A percentile compares a stretch with the other conserved stretches of the same genome.
These are phyloP conservation scores for Aselliscus stoliczkanus DNA, from an alignment of 2,797 vertebrate species.

Conservation along the genomic window DNA sequence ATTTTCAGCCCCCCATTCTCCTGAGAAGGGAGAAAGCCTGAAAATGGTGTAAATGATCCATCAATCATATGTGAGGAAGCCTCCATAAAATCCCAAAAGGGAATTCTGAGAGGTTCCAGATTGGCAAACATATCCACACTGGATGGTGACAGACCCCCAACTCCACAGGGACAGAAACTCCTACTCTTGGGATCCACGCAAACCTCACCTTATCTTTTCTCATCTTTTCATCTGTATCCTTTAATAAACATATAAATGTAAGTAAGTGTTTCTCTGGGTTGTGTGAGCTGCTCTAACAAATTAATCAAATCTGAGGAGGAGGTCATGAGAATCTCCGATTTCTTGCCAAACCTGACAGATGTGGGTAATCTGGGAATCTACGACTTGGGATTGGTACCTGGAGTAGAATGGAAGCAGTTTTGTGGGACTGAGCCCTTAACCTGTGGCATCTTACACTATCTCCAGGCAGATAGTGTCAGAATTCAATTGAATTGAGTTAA, in stretches of 20 bases:
- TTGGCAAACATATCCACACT: neutral
- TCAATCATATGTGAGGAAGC: neutral
- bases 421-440: neutral
- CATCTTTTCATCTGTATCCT: neutral
- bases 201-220: neutral
- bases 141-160: neutral
- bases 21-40: neutral
- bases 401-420: neutral
- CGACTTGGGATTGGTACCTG: neutral
- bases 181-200: neutral
- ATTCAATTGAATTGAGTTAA: neutral
- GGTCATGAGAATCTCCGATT: neutral
- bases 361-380: neutral
- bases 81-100: neutral
- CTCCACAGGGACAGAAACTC: neutral
- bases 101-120: neutral
- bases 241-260: neutral
- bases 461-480: neutral
- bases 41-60: neutral
- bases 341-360: neutral
- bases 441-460: neutral
- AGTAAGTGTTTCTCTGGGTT: neutral
- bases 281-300: neutral
- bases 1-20: neutral
- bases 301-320: neutral